Evolutionary conservation across 2,797 vertebrate species (phyloP), one percentile per base, ranked within the genome.

Genomic region (Anguilla obscura): DNA sequence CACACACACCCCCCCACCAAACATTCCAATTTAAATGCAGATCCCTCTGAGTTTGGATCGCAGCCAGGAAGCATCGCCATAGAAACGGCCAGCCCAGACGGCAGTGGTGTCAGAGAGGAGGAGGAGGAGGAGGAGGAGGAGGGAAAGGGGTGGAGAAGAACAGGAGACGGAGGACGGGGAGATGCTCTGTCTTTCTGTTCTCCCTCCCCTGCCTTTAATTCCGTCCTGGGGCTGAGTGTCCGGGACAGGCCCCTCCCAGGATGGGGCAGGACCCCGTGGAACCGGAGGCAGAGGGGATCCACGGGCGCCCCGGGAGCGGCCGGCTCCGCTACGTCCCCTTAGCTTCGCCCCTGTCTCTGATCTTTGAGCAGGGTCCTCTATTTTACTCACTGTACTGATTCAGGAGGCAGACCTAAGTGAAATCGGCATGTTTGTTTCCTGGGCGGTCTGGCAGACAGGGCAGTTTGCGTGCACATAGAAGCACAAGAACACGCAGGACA

Each of bases 51-150:
- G 89, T 88, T 91, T 92, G 92, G 91, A 91, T 60, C 83, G 86
- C 85, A 85, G 92, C 91, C 92, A 92, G 90, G 89, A 92, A 89
- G 89, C 88, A 87, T 92, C 89, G 74, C 91, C 90, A 93, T 92
- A 92, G 92, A 90, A 92, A 93, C 91, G 27, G 84, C 85, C 52
- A 87, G 89, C 91, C 89, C 89, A 87, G 88, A 85, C 90, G 54
- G 86, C 3, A 24, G n/a, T 8, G 63, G 63, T n/a, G 63, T n/a
- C 6, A 9, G 24, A 69, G 63, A 27, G n/a, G 63, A 66, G n/a
- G 63, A 66, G n/a, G n/a, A 87, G 87, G 87, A 76, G 86, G 63
- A 27, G n/a, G 63, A 66, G n/a, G 45, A 40, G 24, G 60, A 6
- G 21, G 16, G 16, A 18, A 24, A 24, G 18, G 24, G 60, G 24